Base-by-base conservation (phyloP, 2,113 vertebrate genomes). In the Cyprinodon brontotheroides region DNA sequence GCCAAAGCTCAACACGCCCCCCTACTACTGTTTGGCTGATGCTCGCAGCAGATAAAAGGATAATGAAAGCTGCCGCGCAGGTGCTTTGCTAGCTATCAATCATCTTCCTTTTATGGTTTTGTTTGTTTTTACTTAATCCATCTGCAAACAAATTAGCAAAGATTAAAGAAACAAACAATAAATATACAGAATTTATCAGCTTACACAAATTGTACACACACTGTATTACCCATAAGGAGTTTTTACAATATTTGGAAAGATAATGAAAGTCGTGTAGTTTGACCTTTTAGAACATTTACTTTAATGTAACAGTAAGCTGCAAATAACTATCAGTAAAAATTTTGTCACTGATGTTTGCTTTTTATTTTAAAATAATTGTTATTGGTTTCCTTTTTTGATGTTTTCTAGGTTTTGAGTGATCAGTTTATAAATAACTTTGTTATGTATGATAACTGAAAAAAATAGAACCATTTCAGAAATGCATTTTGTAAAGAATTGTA, bases 1-100 rank as follows among this genome's bases (percentile, higher is more conserved):
- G 40, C 72, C 78, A 72, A 82, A 65, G 84, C 65, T 79, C 68
- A 70, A 57, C 71, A 41, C 57, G 3, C 81, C 40, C 57, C 50
- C 70, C 48, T 71, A 14, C 72, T 38, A 76, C 17, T 10, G 75
- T 84, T 68, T 80, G 57, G 45, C 77, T 68, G 76, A 41, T 37
- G 3, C 69, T 37, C 57, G 75, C 43, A 39, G 61, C 64, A 53
- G 77, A 79, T 84, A 78, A 80, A 47, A 37, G 78, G 69, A 75
- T 80, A 81, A 83, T 67, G 74, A 66, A 69, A 65, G 68, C 59
- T 37, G 70, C 65, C 9, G 39, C 71, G 73, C 61, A 12, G 22
- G 62, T 3, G 4, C 66, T 70, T 72, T 41, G 60, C 40, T 50
- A 41, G 15, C 64, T 74, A 29, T 69, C 14, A 82, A 61, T 60